Conservation (phyloP, 2,113 vertebrate species). For the Sturnira hondurensis region DNA sequence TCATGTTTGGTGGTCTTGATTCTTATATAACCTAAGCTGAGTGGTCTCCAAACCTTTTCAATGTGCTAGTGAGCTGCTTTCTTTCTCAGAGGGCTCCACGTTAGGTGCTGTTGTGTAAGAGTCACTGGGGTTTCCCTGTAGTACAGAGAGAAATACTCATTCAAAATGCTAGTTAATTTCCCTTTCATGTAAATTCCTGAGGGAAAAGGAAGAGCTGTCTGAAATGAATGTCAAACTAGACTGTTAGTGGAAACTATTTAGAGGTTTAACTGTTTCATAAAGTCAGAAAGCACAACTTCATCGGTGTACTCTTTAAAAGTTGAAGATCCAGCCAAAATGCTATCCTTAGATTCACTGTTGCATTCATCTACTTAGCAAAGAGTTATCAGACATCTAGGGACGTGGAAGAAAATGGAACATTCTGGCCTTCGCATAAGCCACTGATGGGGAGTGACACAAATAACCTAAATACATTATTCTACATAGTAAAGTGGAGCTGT, state of each 20-base stretch:
- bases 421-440: background rate
- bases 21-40: background rate
- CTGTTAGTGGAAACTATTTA: background rate
- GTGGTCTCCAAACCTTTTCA: background rate
- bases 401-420: background rate
- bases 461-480: background rate
- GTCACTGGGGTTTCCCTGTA: background rate
- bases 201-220: background rate
- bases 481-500: background rate
- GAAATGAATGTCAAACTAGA: background rate
- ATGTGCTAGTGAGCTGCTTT: background rate
- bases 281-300: background rate
- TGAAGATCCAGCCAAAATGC: background rate
- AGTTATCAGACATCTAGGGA: background rate
- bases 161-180: background rate
- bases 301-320: background rate
- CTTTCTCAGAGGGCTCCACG: background rate
- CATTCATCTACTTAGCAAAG: background rate
- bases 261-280: background rate
- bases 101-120: background rate
- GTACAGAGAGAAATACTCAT: background rate
- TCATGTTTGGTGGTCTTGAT: background rate
- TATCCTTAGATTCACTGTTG: background rate
- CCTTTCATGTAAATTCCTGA: background rate
- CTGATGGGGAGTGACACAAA: background rate